Evolutionary conservation across 2,113 vertebrate genomes (phyloP), one percentile per base, ranked within the genome.

Genomic region (Tetraodon nigroviridis): DNA sequence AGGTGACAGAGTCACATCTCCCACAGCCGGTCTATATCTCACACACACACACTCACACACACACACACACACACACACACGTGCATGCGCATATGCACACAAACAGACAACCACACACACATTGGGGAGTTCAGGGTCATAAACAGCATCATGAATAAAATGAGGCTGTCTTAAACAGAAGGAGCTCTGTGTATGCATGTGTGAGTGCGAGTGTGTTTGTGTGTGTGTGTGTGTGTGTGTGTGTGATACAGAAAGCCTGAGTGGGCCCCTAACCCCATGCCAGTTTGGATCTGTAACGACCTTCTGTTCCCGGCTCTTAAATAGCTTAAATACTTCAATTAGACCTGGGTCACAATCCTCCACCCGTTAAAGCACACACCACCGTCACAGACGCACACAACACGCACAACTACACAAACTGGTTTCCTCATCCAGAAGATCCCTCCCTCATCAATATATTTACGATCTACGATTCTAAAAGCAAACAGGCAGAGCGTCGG

Each of bases 271-370:
- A 85, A 87, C 81, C 85, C 87, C 80, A 76, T 71, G 86, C 87
- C 84, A 87, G 86, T 91, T 87, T 84, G 84, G 83, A 85, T 86
- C 65, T 77, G 83, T 87, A 89, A 89, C 77, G 84, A 89, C 87
- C 87, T 89, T 89, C 87, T 89, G 87, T 86, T 86, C 87, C 78
- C 77, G 64, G 75, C 80, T 81, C 86, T 90, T 89, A 90, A 89
- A 89, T 85, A 81, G 85, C 83, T 90, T 90, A 89, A 90, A 90
- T 88, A 84, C 88, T 88, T 88, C 88, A 88, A 90, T 90, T 89
- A 88, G 89, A 89, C 84, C 83, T 79, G 84, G 89, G 89, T 90
- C 85, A 89, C 81, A 89, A 87, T 89, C 87, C 80, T 80, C 86
- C 87, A 86, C 86, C 88, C 83, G 84, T 90, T 87, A 89, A 90